Percentiles rank a stretch among this genome's conserved stretches.
Evolutionary conservation across 2,888 invertebrate species (phyloP).

Genomic region (Standfussiana lucernea): DNA sequence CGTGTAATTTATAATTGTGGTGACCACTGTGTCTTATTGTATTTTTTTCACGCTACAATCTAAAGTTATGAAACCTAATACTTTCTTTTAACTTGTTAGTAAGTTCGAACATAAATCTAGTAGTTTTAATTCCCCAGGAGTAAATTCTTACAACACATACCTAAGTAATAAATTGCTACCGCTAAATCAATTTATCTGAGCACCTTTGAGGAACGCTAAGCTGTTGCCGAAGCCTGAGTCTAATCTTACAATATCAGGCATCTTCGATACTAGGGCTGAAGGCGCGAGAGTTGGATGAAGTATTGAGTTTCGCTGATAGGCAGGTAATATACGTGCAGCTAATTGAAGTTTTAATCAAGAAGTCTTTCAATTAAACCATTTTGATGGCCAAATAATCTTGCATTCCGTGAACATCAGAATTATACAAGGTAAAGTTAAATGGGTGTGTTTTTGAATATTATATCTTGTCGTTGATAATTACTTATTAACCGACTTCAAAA

Average conservation of each 20-base stretch:
- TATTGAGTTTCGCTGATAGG: background rate
- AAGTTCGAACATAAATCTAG: conserved; percentile 5
- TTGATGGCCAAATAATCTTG: background rate
- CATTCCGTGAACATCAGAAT: background rate
- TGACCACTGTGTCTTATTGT: background rate
- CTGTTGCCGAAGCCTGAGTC: conserved; percentile 30
- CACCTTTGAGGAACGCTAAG: conserved; percentile 44
- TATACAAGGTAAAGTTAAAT: background rate
- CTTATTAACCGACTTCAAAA: too few species aligned
- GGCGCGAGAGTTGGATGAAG: background rate
- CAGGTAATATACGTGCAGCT: background rate
- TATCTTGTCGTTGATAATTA: too few species aligned
- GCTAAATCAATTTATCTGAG: conserved; percentile 50
- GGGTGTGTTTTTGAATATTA: too few species aligned
- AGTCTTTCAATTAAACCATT: background rate
- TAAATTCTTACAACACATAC: conserved; percentile 33
- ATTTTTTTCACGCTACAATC: background rate
- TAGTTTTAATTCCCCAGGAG: conserved; percentile 24
- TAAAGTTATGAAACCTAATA: background rate
- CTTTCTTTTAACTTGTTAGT: conserved; percentile 12
- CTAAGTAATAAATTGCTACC: conserved; percentile 37
- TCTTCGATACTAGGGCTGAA: background rate
- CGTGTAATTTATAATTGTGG: background rate
- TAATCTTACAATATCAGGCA: conserved; percentile 34
- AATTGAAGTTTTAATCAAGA: background rate